These are phyloP conservation scores for Aphidius colemani DNA, from an alignment of 2,888 invertebrate genomes.

Conservation along the genomic window DNA sequence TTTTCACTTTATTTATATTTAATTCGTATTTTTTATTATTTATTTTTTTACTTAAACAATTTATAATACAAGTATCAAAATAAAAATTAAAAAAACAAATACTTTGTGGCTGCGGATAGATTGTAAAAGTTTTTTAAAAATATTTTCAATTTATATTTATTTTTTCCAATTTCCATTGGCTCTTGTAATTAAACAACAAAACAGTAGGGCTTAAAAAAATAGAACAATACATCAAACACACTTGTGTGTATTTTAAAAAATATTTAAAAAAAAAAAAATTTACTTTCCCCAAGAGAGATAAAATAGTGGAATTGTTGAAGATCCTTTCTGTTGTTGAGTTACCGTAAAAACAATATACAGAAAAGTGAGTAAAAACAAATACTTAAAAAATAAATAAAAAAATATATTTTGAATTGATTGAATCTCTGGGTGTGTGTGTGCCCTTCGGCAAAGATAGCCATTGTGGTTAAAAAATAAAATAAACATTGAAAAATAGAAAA, in stretches of 20 bases:
- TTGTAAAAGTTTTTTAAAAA: background rate
- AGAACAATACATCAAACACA: no score
- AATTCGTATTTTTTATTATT: no score
- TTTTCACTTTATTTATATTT: constrained; percentile 20
- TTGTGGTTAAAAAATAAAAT: no score
- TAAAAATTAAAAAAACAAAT: no score
- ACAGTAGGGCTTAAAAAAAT: no score
- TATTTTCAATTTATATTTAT: constrained; percentile 15
- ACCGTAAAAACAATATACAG: no score
- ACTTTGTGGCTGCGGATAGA: no score
- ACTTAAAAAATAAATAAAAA: background rate
- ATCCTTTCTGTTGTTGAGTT: no score
- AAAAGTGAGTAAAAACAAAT: no score
- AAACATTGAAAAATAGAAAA: background rate
- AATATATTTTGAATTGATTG: constrained; percentile 6
- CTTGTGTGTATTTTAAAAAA: background rate
- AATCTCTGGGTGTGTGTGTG: background rate
- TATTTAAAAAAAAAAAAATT: background rate
- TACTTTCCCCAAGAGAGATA: no score
- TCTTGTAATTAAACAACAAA: background rate
- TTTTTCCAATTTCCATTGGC: constrained; percentile 5
- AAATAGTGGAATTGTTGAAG: no score
- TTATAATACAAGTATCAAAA: background rate
- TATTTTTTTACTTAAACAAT: constrained; percentile 21
- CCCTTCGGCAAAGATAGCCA: no score